Conservation (phyloP, 2,797 vertebrate genomes). For the Thripadectes ignobilis region DNA sequence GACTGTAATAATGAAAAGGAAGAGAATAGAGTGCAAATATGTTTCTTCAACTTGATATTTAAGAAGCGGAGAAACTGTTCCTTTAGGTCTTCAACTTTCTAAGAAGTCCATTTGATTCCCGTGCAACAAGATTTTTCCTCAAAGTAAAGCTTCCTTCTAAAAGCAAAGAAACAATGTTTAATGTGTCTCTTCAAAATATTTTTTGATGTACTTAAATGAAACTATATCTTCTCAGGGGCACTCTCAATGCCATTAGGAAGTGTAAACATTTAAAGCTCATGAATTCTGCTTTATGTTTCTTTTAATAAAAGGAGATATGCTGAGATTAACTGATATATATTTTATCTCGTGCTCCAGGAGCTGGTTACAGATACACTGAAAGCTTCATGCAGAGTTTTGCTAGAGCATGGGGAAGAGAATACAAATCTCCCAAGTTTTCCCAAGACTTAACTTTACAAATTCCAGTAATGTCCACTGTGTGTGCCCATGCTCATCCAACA, state of each 20-base stretch:
- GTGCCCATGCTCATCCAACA: background rate
- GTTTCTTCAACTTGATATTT: background rate
- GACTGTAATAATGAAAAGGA: background rate
- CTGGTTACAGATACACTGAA: background rate
- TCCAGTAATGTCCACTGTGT: background rate
- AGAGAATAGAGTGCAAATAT: background rate
- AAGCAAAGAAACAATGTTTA: background rate
- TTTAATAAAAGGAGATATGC: background rate
- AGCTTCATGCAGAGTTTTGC: background rate
- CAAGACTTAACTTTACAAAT: background rate
- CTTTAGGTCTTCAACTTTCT: background rate
- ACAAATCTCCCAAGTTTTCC: background rate
- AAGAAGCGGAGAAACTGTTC: background rate
- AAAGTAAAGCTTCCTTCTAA: constrained; percentile 11
- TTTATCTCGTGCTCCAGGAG: background rate
- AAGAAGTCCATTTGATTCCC: background rate
- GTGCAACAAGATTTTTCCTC: constrained; percentile 32
- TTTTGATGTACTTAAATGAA: constrained; percentile 31
- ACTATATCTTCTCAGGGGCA: background rate
- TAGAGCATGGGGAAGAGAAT: background rate
- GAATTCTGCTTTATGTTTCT: background rate
- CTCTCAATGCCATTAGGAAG: background rate
- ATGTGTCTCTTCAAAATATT: background rate
- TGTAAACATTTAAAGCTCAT: background rate
- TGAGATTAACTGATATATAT: background rate